A percentile compares a stretch with the other conserved stretches of the same genome.
Evolutionary conservation across 2,113 vertebrate species (phyloP).

Genomic region (Sciurus niger): DNA sequence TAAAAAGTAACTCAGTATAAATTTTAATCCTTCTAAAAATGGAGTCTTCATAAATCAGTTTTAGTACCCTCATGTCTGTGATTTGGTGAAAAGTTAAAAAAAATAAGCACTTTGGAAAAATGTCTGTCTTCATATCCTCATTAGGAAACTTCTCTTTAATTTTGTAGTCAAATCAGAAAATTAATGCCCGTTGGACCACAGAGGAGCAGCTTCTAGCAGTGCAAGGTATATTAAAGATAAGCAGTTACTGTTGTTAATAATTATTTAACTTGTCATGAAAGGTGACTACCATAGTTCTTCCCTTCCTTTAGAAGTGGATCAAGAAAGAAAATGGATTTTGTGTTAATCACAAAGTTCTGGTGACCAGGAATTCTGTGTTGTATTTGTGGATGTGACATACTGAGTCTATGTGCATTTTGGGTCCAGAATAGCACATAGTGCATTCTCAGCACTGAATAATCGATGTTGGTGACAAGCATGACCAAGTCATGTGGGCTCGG

Average conservation of each 20-base stretch:
- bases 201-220: conserved; percentile 99
- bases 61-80: conserved; percentile 76
- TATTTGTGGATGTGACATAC: conserved; percentile 27
- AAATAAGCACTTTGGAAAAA: conserved; percentile 84
- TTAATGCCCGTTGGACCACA: conserved; percentile 99
- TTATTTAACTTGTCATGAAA: conserved; percentile 77
- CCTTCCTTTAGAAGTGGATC: conserved; percentile 63
- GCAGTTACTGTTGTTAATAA: conserved; percentile 78
- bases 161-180: conserved; percentile 97
- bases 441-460: conserved; percentile 39
- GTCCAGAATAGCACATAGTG: not conserved
- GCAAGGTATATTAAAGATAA: conserved; percentile 93
- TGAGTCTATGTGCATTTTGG: conserved; percentile 42
- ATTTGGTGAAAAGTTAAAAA: conserved; percentile 78
- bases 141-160: conserved; percentile 89
- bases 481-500: not conserved
- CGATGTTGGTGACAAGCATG: not conserved
- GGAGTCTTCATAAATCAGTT: conserved; percentile 67
- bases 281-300: conserved; percentile 56
- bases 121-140: conserved; percentile 87
- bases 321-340: conserved; percentile 55
- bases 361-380: conserved; percentile 39
- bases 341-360: conserved; percentile 20
- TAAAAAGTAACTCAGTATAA: conserved; percentile 70
- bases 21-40: conserved; percentile 68